Percentiles rank a stretch among this genome's conserved stretches.
phyloP scores from a whole-genome alignment of 2,113 vertebrate species.

The Neomonachus schauinslandi region DNA sequence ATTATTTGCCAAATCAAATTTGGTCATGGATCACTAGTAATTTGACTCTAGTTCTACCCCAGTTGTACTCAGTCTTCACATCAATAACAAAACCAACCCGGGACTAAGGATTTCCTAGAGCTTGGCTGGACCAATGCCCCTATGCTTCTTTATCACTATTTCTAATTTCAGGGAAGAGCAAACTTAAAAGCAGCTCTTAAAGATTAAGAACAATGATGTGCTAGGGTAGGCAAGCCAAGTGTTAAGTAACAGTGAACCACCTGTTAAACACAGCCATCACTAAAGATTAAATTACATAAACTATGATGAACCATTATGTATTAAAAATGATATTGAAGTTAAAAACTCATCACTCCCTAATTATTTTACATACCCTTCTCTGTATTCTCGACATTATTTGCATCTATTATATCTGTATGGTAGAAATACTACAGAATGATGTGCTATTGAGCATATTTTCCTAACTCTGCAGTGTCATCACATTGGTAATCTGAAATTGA shows the following conservation, averaged over 20 bases:
- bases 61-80: neutral
- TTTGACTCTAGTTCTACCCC: neutral
- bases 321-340: neutral
- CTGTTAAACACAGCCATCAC: neutral
- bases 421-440: neutral
- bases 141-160: neutral
- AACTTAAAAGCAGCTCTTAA: neutral
- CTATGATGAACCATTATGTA: neutral
- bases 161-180: neutral
- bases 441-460: neutral
- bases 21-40: neutral
- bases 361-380: neutral
- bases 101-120: neutral
- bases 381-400: neutral
- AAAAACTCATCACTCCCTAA: neutral
- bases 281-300: neutral
- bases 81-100: conserved; percentile 2
- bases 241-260: neutral
- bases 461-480: no score
- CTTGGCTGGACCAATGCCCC: neutral
- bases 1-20: neutral
- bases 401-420: neutral
- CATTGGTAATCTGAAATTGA: neutral
- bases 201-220: neutral
- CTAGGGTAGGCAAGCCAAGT: neutral